Evolutionary conservation across 2,888 invertebrate genomes (phyloP).

Genomic region (Drosophila phalerata): DNA sequence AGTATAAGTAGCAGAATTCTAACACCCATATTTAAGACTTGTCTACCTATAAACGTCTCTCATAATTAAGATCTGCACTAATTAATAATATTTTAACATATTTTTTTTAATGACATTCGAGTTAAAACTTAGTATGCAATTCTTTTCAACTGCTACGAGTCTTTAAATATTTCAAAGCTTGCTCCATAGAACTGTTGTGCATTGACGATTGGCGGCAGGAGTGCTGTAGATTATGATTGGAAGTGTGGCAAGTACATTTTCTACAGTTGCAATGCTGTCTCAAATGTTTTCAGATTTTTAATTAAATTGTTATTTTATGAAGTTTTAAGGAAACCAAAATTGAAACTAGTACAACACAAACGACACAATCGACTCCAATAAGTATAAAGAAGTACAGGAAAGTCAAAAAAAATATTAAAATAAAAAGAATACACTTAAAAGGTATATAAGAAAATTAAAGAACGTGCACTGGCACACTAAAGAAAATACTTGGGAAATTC

Average conservation of each 20-base stretch:
- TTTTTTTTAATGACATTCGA: neutral
- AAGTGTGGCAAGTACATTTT: slow-evolving; percentile 25
- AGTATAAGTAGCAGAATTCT: slow-evolving; percentile 37
- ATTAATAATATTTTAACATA: slow-evolving; percentile 10
- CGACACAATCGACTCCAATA: slow-evolving; percentile 25
- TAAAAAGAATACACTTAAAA: slow-evolving; percentile 22
- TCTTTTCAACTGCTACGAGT: slow-evolving; percentile 5
- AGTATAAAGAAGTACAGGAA: slow-evolving; percentile 19
- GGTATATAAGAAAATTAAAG: slow-evolving; percentile 18
- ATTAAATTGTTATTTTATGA: slow-evolving; percentile 3
- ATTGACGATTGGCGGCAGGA: slow-evolving; percentile 34
- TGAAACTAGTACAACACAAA: slow-evolving; percentile 44
- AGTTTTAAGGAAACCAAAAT: slow-evolving; percentile 14
- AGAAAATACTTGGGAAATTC: slow-evolving; percentile 32
- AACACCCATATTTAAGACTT: slow-evolving; percentile 49
- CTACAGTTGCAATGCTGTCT: slow-evolving; percentile 41
- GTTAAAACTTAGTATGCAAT: neutral
- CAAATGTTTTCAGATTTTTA: slow-evolving; percentile 3
- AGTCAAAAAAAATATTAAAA: neutral
- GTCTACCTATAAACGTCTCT: slow-evolving; percentile 30
- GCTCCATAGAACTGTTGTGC: slow-evolving; percentile 27
- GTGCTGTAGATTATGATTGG: slow-evolving; percentile 35
- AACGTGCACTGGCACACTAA: slow-evolving; percentile 73
- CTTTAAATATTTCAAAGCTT: slow-evolving; percentile 4
- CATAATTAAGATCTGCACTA: slow-evolving; percentile 41